Conservation (phyloP, 2,113 vertebrate genomes). For the Cyanocitta stelleri region DNA sequence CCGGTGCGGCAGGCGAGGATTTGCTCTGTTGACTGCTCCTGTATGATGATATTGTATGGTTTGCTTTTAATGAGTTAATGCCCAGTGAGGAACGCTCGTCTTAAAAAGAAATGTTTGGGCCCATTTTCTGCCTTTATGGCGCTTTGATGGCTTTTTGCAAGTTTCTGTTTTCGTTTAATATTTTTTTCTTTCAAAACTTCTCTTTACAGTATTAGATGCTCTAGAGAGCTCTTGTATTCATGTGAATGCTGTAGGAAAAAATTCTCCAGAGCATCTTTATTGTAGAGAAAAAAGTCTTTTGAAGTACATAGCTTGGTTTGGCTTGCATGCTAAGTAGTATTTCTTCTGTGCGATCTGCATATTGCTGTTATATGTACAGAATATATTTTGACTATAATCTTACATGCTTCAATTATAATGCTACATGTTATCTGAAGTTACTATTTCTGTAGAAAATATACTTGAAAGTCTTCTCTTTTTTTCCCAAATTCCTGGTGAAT, state of each 20-base stretch:
- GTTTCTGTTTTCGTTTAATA: not conserved
- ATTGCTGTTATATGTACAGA: not conserved
- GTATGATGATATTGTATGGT: rapidly evolving
- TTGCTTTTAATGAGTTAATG: not conserved
- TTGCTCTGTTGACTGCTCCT: not conserved
- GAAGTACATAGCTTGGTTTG: not conserved
- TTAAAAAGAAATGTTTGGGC: not conserved
- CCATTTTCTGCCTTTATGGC: not conserved
- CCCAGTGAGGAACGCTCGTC: rapidly evolving
- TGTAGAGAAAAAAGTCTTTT: not conserved
- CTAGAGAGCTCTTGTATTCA: not conserved
- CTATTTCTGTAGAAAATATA: not conserved
- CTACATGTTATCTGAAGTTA: not conserved
- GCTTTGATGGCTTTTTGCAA: not conserved
- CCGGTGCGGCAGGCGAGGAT: not conserved
- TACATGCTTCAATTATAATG: not conserved
- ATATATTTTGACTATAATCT: not conserved
- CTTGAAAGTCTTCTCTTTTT: not conserved
- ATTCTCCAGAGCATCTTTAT: rapidly evolving
- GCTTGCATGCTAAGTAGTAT: not conserved
- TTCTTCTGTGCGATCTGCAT: not conserved
- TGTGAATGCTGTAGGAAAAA: rapidly evolving
- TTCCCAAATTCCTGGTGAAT: rapidly evolving
- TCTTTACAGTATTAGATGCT: not conserved
- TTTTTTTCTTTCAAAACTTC: not conserved